Percentiles rank a stretch among this genome's conserved stretches.
Conservation (phyloP, 1,140 invertebrate genomes). For the Neomicropteryx cornuta region DNA sequence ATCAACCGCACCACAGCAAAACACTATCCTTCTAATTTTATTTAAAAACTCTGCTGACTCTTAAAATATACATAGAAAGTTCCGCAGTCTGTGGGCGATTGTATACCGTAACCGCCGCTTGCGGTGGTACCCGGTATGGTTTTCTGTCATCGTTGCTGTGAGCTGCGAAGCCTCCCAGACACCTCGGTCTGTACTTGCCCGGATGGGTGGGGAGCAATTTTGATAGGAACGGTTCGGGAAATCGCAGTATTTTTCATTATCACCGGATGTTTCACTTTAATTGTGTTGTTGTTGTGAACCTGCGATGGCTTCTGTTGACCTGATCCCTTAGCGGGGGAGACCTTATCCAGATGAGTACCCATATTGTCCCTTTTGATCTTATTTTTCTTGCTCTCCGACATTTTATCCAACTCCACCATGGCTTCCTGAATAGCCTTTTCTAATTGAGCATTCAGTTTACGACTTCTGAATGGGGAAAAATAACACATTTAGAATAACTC, state of each 20-base stretch:
- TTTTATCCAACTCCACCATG: conserved; percentile 70
- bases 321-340: conserved; percentile 1
- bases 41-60: conserved; percentile 1
- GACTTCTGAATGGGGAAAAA: conserved; percentile 49
- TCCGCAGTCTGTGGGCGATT: conserved; percentile 11
- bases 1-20: no score
- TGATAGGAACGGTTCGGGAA: conserved; percentile 18
- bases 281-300: conserved; percentile 19
- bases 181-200: conserved; percentile 7
- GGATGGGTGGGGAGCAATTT: conserved; percentile 15
- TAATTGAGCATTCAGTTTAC: conserved; percentile 78
- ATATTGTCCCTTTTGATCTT: neutral
- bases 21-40: neutral
- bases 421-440: conserved; percentile 86
- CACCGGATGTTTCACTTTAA: conserved; percentile 20
- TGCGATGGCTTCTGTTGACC: conserved; percentile 9
- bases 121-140: conserved; percentile 1
- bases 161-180: conserved; percentile 12
- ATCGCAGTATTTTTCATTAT: conserved; percentile 20
- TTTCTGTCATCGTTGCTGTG: conserved; percentile 15
- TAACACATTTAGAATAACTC: conserved; percentile 7
- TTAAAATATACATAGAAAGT: neutral
- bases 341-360: conserved; percentile 1
- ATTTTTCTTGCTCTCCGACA: conserved; percentile 24
- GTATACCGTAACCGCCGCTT: conserved; percentile 10